Percentiles rank a stretch among this genome's conserved stretches.
Evolutionary conservation across 2,888 invertebrate species (phyloP).

Genomic region (Nowickia ferox): DNA sequence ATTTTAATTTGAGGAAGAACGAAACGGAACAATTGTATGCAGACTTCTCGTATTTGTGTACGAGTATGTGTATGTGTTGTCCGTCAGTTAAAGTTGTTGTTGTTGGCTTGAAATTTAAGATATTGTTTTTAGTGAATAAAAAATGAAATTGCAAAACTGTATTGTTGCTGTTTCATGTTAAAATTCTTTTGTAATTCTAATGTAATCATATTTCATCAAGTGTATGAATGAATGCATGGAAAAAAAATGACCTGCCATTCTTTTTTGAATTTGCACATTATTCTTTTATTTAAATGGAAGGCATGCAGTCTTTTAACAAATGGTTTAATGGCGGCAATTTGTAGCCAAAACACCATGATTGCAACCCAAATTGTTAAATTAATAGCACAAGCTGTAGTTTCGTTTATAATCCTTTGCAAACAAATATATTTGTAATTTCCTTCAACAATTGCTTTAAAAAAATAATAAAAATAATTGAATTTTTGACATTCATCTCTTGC

Average conservation of each 20-base stretch:
- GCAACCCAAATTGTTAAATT: constrained; percentile 40
- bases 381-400: constrained; percentile 4
- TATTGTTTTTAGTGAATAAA: constrained; percentile 56
- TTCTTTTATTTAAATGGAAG: neutral
- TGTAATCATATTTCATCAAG: constrained; percentile 71
- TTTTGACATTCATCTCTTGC: no score
- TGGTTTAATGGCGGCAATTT: constrained; percentile 27
- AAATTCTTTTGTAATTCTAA: constrained; percentile 69
- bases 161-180: constrained; percentile 34
- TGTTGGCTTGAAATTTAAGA: constrained; percentile 64
- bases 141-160: constrained; percentile 64
- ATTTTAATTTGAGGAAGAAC: constrained; percentile 64
- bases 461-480: no score
- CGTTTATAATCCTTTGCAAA: neutral
- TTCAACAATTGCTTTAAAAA: no score
- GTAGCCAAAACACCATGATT: neutral
- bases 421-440: neutral
- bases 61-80: neutral
- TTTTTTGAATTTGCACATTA: neutral
- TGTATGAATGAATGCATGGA: constrained; percentile 49
- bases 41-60: constrained; percentile 25
- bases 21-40: constrained; percentile 56
- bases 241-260: constrained; percentile 56
- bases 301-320: constrained; percentile 7
- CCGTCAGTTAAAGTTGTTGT: constrained; percentile 27